Percentiles rank a stretch among this genome's conserved stretches.
These are phyloP conservation scores for Sapajus apella DNA, from an alignment of 2,113 vertebrate genomes.

Conservation along the genomic window DNA sequence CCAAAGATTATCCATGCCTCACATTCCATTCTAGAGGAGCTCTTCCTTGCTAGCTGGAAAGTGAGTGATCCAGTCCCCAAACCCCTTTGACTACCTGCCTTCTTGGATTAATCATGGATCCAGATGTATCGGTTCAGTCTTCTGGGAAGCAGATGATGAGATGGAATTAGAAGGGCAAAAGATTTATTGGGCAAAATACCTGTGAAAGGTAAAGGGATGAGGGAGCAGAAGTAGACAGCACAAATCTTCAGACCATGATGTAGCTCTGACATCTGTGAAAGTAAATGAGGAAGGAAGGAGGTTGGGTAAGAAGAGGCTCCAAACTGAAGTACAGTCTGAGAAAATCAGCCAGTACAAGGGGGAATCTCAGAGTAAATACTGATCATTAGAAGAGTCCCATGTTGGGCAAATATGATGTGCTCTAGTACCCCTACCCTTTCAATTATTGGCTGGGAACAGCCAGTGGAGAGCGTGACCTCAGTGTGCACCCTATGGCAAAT, in stretches of 20 bases:
- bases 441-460: background rate
- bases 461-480: background rate
- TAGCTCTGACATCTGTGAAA: background rate
- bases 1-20: background rate
- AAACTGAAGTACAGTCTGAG: background rate
- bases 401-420: background rate
- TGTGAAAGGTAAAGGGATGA: no score
- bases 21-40: no score
- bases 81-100: background rate
- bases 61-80: background rate
- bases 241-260: background rate
- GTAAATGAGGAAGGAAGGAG: background rate
- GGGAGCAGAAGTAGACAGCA: background rate
- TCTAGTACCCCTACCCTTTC: background rate
- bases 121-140: background rate
- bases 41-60: background rate
- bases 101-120: background rate
- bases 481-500: rapidly evolving
- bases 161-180: background rate
- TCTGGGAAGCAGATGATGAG: background rate
- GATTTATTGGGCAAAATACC: background rate
- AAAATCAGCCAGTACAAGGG: background rate
- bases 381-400: background rate
- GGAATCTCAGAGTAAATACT: no score
- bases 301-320: background rate